Evolutionary conservation across 2,888 invertebrate species (phyloP).

Genomic region (Morpho deidamia): DNA sequence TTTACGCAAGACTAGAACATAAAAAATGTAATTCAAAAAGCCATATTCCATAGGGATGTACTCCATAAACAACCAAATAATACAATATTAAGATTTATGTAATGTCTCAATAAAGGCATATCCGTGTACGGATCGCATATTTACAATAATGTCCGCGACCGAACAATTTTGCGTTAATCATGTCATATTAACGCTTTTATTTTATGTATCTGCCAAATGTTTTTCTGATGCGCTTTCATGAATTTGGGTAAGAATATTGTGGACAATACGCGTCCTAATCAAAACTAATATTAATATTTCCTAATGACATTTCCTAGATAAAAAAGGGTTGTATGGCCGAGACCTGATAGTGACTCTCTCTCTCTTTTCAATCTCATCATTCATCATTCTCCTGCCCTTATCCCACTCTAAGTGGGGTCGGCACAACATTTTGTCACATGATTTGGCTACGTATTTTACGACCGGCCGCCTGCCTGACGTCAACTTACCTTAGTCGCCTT

Average conservation of each 20-base stretch:
- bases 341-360: no score
- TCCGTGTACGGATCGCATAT: conserved; percentile 25
- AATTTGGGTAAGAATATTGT: conserved; percentile 24
- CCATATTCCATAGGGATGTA: neutral
- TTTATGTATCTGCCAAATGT: conserved; percentile 43
- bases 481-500: no score
- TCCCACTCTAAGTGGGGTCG: no score
- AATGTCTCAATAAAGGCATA: conserved; percentile 29
- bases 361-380: no score
- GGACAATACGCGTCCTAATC: conserved; percentile 20
- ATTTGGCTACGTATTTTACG: no score
- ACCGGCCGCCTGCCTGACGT: no score
- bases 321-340: no score
- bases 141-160: conserved; percentile 34
- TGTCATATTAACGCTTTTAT: conserved; percentile 40
- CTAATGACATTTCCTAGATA: no score
- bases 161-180: conserved; percentile 43
- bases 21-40: neutral
- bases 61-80: neutral
- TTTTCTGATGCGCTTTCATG: conserved; percentile 23
- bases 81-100: conserved; percentile 17
- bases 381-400: no score
- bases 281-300: no score
- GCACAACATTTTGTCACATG: no score
- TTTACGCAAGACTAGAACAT: neutral